Base-by-base conservation (phyloP, 2,797 vertebrate genomes). In the Acropternis orthonyx region DNA sequence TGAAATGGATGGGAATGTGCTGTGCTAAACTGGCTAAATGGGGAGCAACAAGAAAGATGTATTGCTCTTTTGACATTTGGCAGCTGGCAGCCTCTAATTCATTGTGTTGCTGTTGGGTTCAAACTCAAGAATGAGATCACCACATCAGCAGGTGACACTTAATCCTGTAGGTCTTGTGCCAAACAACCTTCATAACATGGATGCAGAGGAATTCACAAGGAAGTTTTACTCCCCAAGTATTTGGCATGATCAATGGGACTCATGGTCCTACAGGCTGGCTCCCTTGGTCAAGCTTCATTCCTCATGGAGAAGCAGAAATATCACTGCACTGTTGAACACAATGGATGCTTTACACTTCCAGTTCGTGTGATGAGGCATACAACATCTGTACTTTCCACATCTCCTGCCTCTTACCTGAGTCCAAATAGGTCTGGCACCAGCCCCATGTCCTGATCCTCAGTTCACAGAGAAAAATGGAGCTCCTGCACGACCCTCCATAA, bases 401-500 rank as follows among this genome's bases (percentile, higher is more conserved):
- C 54, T 78, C 14, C 44, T 67, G 24, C 24, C 44, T 67, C 81
- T 71, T 48, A 71, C 6, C 6, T 75, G 49, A 63, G 15, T 61
- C 46, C 49, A 68, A 39, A 55, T 12, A 63, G 2, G 3, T 55
- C 24, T 84, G 39, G 59, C 9, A 41, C 14, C 24, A 75, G 32
- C 7, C 18, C 23, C 0, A 0, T 54, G 10, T 12, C n/a, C 24
- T 59, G 58, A 52, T 44, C 22, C 17, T 81, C 78, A 78, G 5
- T 12, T 7, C 37, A 34, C 1, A 0, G 8, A 77, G 21, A 14
- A 87, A 87, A 87, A 87, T 5, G 0, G 27, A 63, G 30, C 8
- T 15, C 36, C 37, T 84, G 32, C 20, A 59, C 34, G 37, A 62
- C 20, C 10, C 27, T 44, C 51, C 5, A 0, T n/a, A 49, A 36